Base-by-base conservation (phyloP, 1,140 invertebrate genomes). In the Penaeus indicus region DNA sequence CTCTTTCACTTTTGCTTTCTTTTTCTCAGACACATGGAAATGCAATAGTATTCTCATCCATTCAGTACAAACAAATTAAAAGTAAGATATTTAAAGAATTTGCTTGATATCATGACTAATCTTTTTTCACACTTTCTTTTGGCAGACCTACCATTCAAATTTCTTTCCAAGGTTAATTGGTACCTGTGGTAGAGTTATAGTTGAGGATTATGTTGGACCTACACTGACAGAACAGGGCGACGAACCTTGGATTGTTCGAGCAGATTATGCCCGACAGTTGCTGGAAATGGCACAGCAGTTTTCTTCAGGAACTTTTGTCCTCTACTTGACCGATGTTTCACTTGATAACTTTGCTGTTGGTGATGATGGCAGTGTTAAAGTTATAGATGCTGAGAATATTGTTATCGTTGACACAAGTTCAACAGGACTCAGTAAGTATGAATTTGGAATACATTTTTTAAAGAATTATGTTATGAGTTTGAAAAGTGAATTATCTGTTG, bases 361-460 rank as follows among this genome's bases (percentile, higher is more conserved):
- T 85, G 54, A 84, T 11, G 86, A 92, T 63, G 93, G 92, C 16
- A 92, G 92, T 85, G 91, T 94, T 11, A 92, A 91, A 10, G 85
- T 94, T n/a, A 91, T 93, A 69, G 93, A 94, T 91, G 91, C 92
- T 8, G 93, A 94, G 89, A 92, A 93, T 89, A 92, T 94, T 77
- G 91, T 94, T 22, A 91, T 94, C 27, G 93, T 93, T 0, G 93
- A 94, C 90, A 75, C 87, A 64, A 32, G 72, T 67, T 22, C 83
- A 21, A 27, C 19, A n/a, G 72, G 72, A 60, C 75, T 88, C 62
- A 80, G 87, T 88, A 64, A 88, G 78, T 87, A 62, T 38, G n/a
- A 61, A 16, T 54, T 54, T 54, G 16, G 54, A 54, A 54, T 54
- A 13, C 5, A 7, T 0, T 2, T 42, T 42, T 32, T 32, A 32